Percentiles rank a stretch among this genome's conserved stretches.
Evolutionary conservation across 2,888 invertebrate species (phyloP).

Genomic region (Noctuana brunneofusca): DNA sequence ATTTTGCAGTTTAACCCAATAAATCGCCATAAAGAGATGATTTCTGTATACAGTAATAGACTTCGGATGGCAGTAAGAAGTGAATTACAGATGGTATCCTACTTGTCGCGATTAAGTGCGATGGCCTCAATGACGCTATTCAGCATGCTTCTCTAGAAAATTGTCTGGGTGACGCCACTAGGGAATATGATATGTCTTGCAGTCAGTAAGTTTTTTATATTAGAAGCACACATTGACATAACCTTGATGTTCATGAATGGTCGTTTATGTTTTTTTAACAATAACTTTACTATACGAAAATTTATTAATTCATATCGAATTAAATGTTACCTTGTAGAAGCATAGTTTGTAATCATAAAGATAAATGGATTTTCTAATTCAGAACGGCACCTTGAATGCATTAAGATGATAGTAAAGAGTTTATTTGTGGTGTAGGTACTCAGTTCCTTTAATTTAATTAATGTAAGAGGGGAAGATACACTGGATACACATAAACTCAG

Average conservation of each 20-base stretch:
- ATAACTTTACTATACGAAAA: too few species aligned
- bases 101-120: constrained; percentile 40
- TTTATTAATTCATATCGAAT: background rate
- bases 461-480: constrained; percentile 10
- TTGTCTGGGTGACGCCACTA: constrained; percentile 23
- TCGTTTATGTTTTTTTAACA: too few species aligned
- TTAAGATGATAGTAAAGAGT: constrained; percentile 28
- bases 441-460: constrained; percentile 23
- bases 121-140: constrained; percentile 36
- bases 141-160: constrained; percentile 7
- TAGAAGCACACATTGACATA: background rate
- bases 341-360: constrained; percentile 14
- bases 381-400: constrained; percentile 20
- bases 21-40: constrained; percentile 15
- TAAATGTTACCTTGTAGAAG: background rate
- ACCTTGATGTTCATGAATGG: background rate
- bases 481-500: constrained; percentile 5
- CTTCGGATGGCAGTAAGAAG: constrained; percentile 28
- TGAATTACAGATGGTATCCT: constrained; percentile 39
- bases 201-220: background rate
- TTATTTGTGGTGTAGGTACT: constrained; percentile 23
- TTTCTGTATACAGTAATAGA: constrained; percentile 13
- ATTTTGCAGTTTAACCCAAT: background rate
- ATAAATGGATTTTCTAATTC: constrained; percentile 17
- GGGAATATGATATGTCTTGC: constrained; percentile 8